Conservation (phyloP, 2,797 vertebrate species). For the Myotis vivesi region DNA sequence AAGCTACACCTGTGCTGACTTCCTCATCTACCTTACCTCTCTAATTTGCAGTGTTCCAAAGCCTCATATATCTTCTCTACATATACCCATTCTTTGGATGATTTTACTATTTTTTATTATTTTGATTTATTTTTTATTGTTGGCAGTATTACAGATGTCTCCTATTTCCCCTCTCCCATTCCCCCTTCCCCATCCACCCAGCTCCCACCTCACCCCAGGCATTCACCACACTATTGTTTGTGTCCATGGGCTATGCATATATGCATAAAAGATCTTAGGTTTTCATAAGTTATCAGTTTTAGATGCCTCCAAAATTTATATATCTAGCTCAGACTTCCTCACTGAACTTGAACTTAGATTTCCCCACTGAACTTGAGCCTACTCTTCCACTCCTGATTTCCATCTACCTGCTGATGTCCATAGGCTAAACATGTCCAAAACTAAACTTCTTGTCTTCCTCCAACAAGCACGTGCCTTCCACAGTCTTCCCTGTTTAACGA, state of each 20-base stretch:
- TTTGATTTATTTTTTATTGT: too few species aligned
- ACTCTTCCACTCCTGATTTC: neutral
- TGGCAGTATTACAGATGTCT: too few species aligned
- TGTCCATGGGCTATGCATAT: too few species aligned
- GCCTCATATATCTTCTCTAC: neutral
- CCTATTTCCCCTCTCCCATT: too few species aligned
- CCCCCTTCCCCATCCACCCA: too few species aligned
- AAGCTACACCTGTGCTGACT: neutral
- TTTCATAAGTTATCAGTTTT: constrained; percentile 16
- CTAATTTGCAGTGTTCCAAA: neutral
- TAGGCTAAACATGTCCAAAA: neutral
- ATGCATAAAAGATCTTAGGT: too few species aligned
- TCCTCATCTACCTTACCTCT: neutral
- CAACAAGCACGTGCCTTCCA: neutral
- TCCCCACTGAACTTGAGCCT: too few species aligned
- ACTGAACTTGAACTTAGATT: neutral
- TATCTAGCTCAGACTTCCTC: neutral
- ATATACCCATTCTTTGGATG: neutral
- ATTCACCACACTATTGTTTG: too few species aligned
- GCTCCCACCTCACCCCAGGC: too few species aligned
- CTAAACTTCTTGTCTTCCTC: neutral
- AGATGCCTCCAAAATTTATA: neutral
- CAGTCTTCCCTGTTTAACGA: neutral
- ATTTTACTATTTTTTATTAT: neutral
- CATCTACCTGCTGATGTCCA: neutral